Base-by-base conservation (phyloP, 1,140 invertebrate genomes). In the Eurytemora carolleeae region DNA sequence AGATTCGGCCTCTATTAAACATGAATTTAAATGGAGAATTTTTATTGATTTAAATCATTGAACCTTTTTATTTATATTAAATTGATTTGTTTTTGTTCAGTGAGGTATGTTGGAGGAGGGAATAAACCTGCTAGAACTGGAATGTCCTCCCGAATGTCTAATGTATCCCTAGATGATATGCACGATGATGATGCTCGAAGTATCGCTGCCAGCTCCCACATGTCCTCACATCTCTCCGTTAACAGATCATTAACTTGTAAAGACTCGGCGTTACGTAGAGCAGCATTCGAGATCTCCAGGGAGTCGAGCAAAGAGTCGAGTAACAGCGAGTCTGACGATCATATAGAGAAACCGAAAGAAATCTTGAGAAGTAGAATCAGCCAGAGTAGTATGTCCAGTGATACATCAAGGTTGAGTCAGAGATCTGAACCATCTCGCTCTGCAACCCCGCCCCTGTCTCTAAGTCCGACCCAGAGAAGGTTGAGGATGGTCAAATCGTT, bases 241-340 rank as follows among this genome's bases (percentile, higher is more conserved):
- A 15, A 24, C 55, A n/a, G n/a, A 20, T 19, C n/a, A 23, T 22
- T 23, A 3, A n/a, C n/a, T n/a, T 19, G 55, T 22, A 3, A 22
- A 2, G 2, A 22, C 16, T n/a, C 7, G 7, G 18, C 54, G 7
- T 19, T 12, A 12, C 54, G 18, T 55, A 7, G 54, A 19, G 54
- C 22, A 12, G 21, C n/a, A 12, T 22, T 22, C 12, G 54, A 23
- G n/a, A 19, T 59, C 16, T 59, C 58, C 1, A 22, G 25, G 22
- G 58, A 59, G 22, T 59, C 58, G 15, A 59, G 58, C 26, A 59
- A 59, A 31, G 58, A 59, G n/a, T 59, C 58, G n/a, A 44, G 31
- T n/a, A 44, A 44, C n/a, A n/a, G 31, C 7, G 31, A 44, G n/a
- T 59, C 58, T 2, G 58, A 59, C 26, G 58, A 59, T 19, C 26